Percentiles rank a stretch among this genome's conserved stretches.
Conservation (phyloP, 2,888 invertebrate species). For the Amphimallon solstitiale region DNA sequence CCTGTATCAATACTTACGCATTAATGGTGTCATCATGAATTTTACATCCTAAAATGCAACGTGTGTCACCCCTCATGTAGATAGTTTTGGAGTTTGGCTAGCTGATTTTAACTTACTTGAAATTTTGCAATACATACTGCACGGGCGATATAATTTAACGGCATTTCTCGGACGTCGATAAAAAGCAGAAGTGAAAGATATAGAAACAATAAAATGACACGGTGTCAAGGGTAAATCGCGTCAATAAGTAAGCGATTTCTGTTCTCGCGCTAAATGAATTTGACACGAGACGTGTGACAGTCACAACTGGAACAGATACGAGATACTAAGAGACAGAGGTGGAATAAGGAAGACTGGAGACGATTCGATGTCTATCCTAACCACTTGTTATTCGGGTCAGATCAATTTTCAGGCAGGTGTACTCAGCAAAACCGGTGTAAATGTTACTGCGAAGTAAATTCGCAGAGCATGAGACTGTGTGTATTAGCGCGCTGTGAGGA, state of each 20-base stretch:
- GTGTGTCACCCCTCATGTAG: no score
- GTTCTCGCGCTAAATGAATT: constrained; percentile 14
- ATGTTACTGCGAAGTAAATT: constrained; percentile 24
- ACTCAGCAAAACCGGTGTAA: constrained; percentile 24
- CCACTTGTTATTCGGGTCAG: constrained; percentile 31
- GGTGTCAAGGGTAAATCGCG: no score
- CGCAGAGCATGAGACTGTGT: constrained; percentile 11
- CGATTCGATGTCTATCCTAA: constrained; percentile 7
- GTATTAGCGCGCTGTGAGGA: not conserved
- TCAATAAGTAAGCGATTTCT: constrained; percentile 23
- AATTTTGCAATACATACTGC: no score
- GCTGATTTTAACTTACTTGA: no score
- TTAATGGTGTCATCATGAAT: no score
- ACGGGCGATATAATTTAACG: no score
- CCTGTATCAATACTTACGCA: no score
- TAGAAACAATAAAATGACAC: no score
- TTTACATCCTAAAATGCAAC: no score
- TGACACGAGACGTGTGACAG: constrained; percentile 16
- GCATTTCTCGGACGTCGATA: no score
- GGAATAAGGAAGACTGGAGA: not conserved
- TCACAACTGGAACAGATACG: not conserved
- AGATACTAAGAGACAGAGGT: not conserved
- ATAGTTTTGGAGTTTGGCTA: no score
- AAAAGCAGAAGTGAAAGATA: no score
- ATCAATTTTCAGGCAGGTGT: constrained; percentile 30